Conservation (phyloP, 1,140 invertebrate genomes). For the Pogonus chalceus region DNA sequence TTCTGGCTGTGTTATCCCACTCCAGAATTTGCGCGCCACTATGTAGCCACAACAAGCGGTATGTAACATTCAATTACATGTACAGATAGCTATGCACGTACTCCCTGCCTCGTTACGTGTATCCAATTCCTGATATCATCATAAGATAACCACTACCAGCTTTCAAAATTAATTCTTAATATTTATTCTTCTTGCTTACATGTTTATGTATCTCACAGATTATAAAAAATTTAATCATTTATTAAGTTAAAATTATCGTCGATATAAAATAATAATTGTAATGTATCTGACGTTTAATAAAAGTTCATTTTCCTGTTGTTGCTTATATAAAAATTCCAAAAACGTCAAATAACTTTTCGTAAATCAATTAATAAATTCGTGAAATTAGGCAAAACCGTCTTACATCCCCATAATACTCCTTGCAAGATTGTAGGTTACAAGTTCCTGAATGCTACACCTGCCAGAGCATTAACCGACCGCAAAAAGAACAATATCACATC, state of each 20-base stretch:
- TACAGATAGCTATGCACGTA: constrained; percentile 1
- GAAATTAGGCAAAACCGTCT: background rate
- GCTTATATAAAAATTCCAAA: no score
- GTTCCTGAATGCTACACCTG: background rate
- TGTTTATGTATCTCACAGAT: background rate
- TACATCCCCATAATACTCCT: background rate
- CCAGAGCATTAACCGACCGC: background rate
- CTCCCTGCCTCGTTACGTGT: background rate
- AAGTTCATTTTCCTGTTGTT: no score
- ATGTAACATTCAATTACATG: constrained; percentile 6
- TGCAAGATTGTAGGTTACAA: background rate
- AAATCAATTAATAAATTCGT: background rate
- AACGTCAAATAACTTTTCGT: background rate
- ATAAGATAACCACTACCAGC: background rate
- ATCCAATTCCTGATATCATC: background rate
- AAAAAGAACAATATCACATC: constrained; percentile 5
- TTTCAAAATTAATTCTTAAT: background rate
- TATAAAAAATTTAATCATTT: no score
- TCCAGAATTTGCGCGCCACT: background rate
- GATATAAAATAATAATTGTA: no score
- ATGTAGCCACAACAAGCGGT: constrained; percentile 2
- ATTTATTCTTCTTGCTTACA: background rate
- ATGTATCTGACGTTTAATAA: no score
- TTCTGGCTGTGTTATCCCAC: no score
- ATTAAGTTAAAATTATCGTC: background rate